These are phyloP conservation scores for Anthonomus grandis DNA, from an alignment of 1,140 invertebrate genomes.

Conservation along the genomic window DNA sequence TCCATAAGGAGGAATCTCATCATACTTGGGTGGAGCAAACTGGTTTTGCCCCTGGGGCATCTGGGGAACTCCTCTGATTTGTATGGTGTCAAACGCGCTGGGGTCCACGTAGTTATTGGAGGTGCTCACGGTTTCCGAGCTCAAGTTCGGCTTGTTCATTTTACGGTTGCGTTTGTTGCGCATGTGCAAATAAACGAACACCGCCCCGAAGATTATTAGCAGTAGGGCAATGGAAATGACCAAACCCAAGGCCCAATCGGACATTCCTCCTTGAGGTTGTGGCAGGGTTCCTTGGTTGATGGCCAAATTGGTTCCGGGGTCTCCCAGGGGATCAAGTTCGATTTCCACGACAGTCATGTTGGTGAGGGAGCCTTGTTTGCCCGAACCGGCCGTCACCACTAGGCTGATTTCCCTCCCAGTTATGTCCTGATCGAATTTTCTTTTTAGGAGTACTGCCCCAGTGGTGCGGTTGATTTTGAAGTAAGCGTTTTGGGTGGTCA, in stretches of 20 bases:
- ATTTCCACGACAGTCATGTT: constrained; percentile 86
- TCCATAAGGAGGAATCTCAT: constrained; percentile 84
- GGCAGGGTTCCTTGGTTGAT: constrained; percentile 50
- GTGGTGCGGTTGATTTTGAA: constrained; percentile 91
- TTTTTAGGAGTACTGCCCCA: constrained; percentile 79
- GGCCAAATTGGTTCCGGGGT: constrained; percentile 57
- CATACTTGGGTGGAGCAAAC: constrained; percentile 85
- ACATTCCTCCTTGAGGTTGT: constrained; percentile 63
- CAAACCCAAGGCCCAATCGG: constrained; percentile 84
- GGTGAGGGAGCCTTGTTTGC: constrained; percentile 77
- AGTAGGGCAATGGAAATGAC: constrained; percentile 78
- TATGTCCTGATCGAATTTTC: constrained; percentile 64
- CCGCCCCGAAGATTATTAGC: constrained; percentile 73
- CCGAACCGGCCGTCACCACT: constrained; percentile 82
- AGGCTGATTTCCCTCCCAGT: constrained; percentile 70
- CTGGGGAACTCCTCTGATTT: constrained; percentile 63
- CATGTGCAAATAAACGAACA: constrained; percentile 80
- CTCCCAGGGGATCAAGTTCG: constrained; percentile 66
- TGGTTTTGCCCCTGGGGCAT: constrained; percentile 59
- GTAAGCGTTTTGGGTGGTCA: constrained; percentile 77
- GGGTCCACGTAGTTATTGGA: constrained; percentile 80
- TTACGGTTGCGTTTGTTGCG: constrained; percentile 79
- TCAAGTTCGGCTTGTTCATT: constrained; percentile 70
- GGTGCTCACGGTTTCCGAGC: constrained; percentile 66
- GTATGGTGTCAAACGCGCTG: constrained; percentile 83